Evolutionary conservation across 1,140 invertebrate species (phyloP).

Genomic region (Babylonia areolata): DNA sequence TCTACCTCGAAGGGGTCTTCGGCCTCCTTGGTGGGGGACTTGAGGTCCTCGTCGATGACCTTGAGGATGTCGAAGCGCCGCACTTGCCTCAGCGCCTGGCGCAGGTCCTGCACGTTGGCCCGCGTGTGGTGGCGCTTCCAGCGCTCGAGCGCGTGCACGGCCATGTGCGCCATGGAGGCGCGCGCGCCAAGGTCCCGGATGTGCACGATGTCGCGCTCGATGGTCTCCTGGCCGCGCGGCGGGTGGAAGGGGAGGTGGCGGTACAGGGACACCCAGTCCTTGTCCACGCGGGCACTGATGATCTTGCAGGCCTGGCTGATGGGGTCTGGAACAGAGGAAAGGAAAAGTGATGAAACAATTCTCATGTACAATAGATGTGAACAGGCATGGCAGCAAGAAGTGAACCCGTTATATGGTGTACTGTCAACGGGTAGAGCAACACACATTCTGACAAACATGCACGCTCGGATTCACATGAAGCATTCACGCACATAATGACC

Average conservation of each 20-base stretch:
- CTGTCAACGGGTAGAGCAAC: too few species aligned
- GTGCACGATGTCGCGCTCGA: constrained; percentile 61
- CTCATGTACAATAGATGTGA: too few species aligned
- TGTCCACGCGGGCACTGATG: constrained; percentile 51
- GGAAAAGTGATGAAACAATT: not conserved
- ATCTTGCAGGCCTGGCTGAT: constrained; percentile 58
- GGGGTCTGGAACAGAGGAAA: constrained; percentile 46
- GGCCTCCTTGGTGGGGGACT: constrained; percentile 40
- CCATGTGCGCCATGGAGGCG: constrained; percentile 36
- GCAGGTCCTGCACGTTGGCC: constrained; percentile 57
- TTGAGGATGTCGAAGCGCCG: constrained; percentile 48
- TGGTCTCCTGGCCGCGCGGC: constrained; percentile 54
- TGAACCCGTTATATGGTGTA: too few species aligned
- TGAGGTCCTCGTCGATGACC: constrained; percentile 50
- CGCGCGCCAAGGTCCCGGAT: constrained; percentile 43
- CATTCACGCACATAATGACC: too few species aligned
- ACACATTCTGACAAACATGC: too few species aligned
- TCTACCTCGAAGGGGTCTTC: constrained; percentile 38
- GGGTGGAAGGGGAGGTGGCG: constrained; percentile 62
- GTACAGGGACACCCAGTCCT: constrained; percentile 61
- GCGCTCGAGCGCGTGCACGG: constrained; percentile 47
- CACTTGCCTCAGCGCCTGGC: constrained; percentile 48
- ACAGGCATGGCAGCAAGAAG: too few species aligned
- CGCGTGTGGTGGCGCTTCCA: constrained; percentile 63
- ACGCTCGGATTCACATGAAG: too few species aligned